Conservation (phyloP, 2,797 vertebrate genomes). For the Crocodylus rhombifer region DNA sequence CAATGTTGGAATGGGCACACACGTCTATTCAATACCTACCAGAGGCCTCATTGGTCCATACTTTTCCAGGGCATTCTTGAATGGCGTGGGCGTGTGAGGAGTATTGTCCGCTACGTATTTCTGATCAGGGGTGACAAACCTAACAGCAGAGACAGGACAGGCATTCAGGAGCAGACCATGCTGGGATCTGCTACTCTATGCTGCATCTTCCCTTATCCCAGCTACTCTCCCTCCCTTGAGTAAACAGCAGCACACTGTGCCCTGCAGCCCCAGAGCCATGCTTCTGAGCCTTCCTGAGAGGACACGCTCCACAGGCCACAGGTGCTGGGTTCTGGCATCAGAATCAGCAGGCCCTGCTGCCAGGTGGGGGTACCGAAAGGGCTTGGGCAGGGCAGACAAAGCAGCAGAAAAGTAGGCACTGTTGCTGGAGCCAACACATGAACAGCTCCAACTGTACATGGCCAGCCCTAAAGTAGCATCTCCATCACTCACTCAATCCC, state of each 20-base stretch:
- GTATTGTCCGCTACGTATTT: constrained; percentile 89
- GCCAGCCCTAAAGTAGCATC: neutral
- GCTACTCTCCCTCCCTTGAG: neutral
- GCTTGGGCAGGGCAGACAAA: rapidly evolving
- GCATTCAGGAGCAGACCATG: neutral
- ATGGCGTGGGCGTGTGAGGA: constrained; percentile 94
- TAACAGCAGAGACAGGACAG: constrained; percentile 54
- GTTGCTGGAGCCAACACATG: neutral
- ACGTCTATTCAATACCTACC: constrained; percentile 79
- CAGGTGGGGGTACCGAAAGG: neutral
- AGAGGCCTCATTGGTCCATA: constrained; percentile 91
- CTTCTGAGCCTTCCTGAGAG: neutral
- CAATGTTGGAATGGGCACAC: too few relatives aligned
- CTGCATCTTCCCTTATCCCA: rapidly evolving
- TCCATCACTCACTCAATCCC: neutral
- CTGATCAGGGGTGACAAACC: constrained; percentile 95
- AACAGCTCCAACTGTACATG: rapidly evolving
- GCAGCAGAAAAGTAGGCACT: neutral
- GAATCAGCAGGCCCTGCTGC: neutral
- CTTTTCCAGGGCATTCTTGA: constrained; percentile 98
- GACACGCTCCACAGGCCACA: neutral
- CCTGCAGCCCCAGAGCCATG: neutral
- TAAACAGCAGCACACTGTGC: neutral
- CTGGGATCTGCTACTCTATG: neutral
- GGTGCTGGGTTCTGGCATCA: neutral